These are phyloP conservation scores for Macrophya annulata DNA, from an alignment of 2,888 invertebrate species.

Conservation along the genomic window DNA sequence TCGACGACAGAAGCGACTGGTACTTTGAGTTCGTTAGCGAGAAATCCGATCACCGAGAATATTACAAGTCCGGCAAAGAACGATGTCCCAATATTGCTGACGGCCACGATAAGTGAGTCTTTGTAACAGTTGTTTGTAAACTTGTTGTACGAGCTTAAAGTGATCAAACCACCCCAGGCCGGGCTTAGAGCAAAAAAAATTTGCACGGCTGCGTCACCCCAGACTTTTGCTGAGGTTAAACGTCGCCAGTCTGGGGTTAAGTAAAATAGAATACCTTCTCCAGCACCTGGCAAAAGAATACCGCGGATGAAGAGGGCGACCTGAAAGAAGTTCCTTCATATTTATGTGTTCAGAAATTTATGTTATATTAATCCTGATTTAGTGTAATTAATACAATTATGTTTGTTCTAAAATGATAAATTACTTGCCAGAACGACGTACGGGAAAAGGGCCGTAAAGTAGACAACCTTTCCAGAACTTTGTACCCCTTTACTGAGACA, in stretches of 20 bases:
- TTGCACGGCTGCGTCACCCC: constrained; percentile 93
- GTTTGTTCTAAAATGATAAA: neutral
- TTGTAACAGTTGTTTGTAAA: constrained; percentile 92
- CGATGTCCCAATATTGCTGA: constrained; percentile 89
- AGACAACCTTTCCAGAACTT: constrained; percentile 90
- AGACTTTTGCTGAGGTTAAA: constrained; percentile 88
- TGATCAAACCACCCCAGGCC: constrained; percentile 93
- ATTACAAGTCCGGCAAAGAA: constrained; percentile 91
- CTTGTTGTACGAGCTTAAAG: constrained; percentile 92
- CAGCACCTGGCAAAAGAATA: constrained; percentile 89
- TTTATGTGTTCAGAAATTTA: neutral
- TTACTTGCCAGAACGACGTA: constrained; percentile 87
- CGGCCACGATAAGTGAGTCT: constrained; percentile 88
- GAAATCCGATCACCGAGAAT: constrained; percentile 91
- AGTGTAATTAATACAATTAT: neutral
- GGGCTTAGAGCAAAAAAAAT: constrained; percentile 94
- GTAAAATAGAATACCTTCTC: constrained; percentile 89
- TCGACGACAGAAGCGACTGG: constrained; percentile 88
- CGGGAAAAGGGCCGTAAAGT: constrained; percentile 89
- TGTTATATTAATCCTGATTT: neutral
- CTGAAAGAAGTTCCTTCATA: constrained; percentile 60
- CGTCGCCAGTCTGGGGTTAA: constrained; percentile 89
- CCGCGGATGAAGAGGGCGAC: constrained; percentile 87
- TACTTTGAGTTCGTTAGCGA: constrained; percentile 89
- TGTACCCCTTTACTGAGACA: constrained; percentile 91